These are phyloP conservation scores for Ahaetulla prasina DNA, from an alignment of 2,113 vertebrate species.

Conservation along the genomic window DNA sequence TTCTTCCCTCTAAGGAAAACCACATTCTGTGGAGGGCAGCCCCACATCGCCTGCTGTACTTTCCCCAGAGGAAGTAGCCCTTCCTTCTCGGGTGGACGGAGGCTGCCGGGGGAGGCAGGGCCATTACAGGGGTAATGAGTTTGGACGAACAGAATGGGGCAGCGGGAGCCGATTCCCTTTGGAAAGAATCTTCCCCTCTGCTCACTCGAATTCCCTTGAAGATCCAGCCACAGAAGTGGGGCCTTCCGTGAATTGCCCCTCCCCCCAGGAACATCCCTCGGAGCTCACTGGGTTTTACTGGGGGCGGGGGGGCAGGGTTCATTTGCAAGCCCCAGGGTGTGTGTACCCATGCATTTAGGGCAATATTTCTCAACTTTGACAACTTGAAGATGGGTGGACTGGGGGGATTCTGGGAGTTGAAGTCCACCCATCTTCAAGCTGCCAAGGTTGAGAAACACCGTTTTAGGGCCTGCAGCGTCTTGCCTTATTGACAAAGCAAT, in stretches of 20 bases:
- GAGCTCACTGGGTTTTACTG: not conserved
- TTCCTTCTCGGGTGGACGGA: not conserved
- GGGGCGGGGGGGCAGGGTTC: not conserved
- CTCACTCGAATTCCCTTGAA: not conserved
- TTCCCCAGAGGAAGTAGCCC: not conserved
- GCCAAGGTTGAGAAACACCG: not conserved
- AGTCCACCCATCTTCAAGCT: not conserved
- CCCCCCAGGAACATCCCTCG: not conserved
- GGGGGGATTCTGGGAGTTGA: not conserved
- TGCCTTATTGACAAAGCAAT: not conserved
- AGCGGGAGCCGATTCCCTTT: too few species aligned
- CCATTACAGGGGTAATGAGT: constrained; percentile 4
- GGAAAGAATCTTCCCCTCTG: not conserved
- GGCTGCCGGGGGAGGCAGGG: not conserved
- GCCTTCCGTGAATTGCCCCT: not conserved
- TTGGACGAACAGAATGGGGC: not conserved
- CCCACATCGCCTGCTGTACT: not conserved
- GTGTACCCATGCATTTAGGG: not conserved
- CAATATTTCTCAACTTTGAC: not conserved
- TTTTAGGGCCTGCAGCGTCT: not conserved
- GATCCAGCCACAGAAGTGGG: not conserved
- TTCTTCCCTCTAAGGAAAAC: not conserved
- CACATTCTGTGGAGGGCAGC: not conserved
- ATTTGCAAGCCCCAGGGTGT: not conserved
- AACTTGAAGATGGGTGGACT: not conserved